Evolutionary conservation across 2,888 invertebrate species (phyloP), one percentile per base, ranked within the genome.

Genomic region (Acrobasis consociella): DNA sequence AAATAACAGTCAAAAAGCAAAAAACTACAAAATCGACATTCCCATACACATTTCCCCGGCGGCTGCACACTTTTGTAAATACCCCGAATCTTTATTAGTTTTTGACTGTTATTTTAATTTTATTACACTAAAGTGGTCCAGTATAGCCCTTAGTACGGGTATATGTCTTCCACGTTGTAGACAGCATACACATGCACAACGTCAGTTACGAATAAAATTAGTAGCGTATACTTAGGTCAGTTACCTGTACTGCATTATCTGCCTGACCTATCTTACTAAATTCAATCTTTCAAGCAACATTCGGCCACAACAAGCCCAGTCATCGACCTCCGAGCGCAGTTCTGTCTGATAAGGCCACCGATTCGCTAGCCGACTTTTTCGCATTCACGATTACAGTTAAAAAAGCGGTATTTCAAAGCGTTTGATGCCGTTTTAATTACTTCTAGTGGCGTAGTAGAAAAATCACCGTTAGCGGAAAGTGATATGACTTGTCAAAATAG

Each of bases 381-480:
- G 71, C 69, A 80, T 76, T 72, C 82, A 78, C 79, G 76, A 83
- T 82, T 82, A 90, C 90, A 79, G 87, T 89, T 62, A 88, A 84
- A 68, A 81, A 80, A 81, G 77, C 76, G 78, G 77, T 78, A 75
- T 56, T 22, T 46, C 76, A 39, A 59, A 51, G 78, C 80, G 78
- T 81, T 78, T 80, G 82, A 80, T 74, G 73, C 90, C 91, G 91
- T 91, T 91, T 91, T 91, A 91, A 91, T 91, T 89, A 87, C 87
- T 86, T 86, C 82, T 83, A 85, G 88, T 84, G 85, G 83, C 82
- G 85, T 82, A 79, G 79, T 78, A 85, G 86, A 86, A 85, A 85
- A 81, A 75, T 82, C 84, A 89, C 91, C 86, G 91, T 87, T 91
- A 83, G 80, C 76, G 78, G 87, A 89, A 89, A 89, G 89, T 87